phyloP scores from a whole-genome alignment of 2,113 vertebrate genomes.

The Mola mola region DNA sequence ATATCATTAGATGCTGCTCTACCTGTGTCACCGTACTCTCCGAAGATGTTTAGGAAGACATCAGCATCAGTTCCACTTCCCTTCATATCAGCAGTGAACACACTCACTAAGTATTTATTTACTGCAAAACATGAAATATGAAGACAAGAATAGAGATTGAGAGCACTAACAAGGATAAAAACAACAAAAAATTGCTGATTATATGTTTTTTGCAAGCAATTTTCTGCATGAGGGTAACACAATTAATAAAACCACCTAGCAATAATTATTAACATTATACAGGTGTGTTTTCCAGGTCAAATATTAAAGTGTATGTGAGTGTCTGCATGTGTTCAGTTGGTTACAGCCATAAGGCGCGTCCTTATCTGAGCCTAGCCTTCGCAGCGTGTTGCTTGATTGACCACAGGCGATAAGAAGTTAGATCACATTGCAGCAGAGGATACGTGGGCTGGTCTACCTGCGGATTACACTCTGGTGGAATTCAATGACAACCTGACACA shows the following conservation, averaged over 20 bases:
- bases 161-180: neutral
- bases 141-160: neutral
- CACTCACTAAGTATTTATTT: conserved; percentile 94
- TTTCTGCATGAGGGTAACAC: too few species aligned
- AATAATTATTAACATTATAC: too few species aligned
- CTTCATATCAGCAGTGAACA: conserved; percentile 92
- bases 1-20: neutral
- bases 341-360: neutral
- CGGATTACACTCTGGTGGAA: conserved; percentile 47
- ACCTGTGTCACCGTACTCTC: conserved; percentile 97
- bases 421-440: conserved; percentile 51
- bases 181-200: neutral
- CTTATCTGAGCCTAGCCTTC: conserved; percentile 12
- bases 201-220: neutral
- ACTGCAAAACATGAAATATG: conserved; percentile 78
- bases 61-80: conserved; percentile 97
- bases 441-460: conserved; percentile 27
- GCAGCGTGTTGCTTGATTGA: conserved; percentile 29
- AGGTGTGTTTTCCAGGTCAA: conserved; percentile 52
- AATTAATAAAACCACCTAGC: too few species aligned
- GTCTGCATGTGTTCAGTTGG: too few species aligned
- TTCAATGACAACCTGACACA: conserved; percentile 53
- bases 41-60: conserved; percentile 95
- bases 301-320: conserved; percentile 52
- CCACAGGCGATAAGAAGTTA: conserved; percentile 32